Conservation (phyloP, 2,888 invertebrate species). For the Dryocosmus kuriphilus region DNA sequence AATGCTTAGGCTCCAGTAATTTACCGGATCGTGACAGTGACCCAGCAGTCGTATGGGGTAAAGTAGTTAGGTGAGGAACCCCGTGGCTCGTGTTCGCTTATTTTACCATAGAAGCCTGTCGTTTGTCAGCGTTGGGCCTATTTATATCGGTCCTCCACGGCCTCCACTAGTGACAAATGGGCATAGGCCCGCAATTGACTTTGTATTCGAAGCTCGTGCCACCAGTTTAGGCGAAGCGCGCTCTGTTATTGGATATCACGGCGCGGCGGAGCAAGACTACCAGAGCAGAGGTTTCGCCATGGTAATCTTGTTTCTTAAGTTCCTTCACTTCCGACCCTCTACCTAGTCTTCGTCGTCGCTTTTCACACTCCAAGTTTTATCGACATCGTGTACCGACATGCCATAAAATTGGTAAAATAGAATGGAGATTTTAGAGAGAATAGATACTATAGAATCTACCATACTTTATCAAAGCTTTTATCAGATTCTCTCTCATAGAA, state of each 20-base stretch:
- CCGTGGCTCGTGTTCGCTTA: constrained; percentile 67
- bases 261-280: background rate
- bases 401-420: background rate
- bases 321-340: background rate
- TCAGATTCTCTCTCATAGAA: too few species aligned
- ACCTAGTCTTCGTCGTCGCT: background rate
- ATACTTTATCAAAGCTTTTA: too few species aligned
- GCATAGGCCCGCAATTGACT: constrained; percentile 61
- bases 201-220: constrained; percentile 59
- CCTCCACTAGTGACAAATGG: constrained; percentile 71
- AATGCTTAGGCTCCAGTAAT: background rate
- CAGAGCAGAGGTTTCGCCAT: background rate
- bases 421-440: background rate
- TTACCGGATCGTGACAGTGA: constrained; percentile 34
- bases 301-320: background rate
- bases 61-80: constrained; percentile 30
- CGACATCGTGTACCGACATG: background rate
- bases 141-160: constrained; percentile 69
- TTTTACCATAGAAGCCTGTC: constrained; percentile 70
- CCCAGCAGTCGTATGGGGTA: constrained; percentile 44
- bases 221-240: constrained; percentile 48
- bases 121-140: constrained; percentile 72
- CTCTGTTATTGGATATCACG: too few species aligned
- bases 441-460: too few species aligned
- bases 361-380: background rate